Base-by-base conservation (phyloP, 1,140 invertebrate species). In the Drosophila quadrilineata region DNA sequence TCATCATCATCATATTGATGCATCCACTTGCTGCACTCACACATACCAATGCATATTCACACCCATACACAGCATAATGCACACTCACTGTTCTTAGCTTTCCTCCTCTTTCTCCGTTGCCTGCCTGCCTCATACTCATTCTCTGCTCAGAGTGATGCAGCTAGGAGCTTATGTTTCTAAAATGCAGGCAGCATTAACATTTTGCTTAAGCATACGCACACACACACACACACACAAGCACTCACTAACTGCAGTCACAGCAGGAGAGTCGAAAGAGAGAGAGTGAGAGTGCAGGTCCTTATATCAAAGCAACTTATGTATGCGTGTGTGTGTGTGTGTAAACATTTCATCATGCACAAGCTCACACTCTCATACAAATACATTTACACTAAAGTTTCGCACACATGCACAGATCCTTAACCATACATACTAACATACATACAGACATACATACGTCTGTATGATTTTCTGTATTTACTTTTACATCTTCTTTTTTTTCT, bases 341-440 rank as follows among this genome's bases (percentile, higher is more conserved):
- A 49, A 46, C 54, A 58, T 58, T 65, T 63, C 48, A 63, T 63
- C 49, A 63, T 45, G 40, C 41, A 57, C 24, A 48, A 50, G 33
- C 21, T 16, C 29, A 38, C 63, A 65, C 35, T 33, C 12, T 26
- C 8, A 35, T 21, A 54, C 19, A 45, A 14, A 33, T 14, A 38
- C 33, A 50, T 4, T 22, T 12, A 19, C 22, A 9, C n/a, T 19
- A 6, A 16, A 41, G 36, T 17, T 19, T 17, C 3, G 3, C 17
- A 16, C 35, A 46, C 43, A 48, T 5, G 26, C 24, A 26, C 24
- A 24, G 8, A 12, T 45, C 40, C 5, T 8, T n/a, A 21, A 9
- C 8, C 14, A 8, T 12, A 26, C n/a, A 12, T 17, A 21, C 12
- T n/a, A 26, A 8, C 10, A 29, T 36, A 16, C 56, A 29, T 57